Conservation (phyloP, 2,797 vertebrate genomes). For the Epinephelus awoara region DNA sequence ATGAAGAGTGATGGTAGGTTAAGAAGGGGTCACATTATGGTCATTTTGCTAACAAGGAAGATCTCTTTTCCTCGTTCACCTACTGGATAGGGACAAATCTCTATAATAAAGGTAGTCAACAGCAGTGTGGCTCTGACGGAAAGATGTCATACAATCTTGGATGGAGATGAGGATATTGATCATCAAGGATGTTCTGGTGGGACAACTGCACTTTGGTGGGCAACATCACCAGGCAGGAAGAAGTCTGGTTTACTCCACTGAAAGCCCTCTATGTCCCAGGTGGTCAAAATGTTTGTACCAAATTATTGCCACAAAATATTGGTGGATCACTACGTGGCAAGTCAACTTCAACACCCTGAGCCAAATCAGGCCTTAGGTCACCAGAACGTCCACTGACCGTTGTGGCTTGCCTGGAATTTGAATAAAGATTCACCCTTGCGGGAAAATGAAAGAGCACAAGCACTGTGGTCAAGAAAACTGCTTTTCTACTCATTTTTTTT, state of each 20-base stretch:
- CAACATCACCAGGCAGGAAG: no score
- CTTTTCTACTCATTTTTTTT: no score
- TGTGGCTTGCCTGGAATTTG: not conserved
- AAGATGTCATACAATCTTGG: no score
- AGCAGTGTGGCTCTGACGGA: not conserved
- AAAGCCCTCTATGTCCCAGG: not conserved
- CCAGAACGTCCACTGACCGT: not conserved
- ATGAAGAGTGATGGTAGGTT: no score
- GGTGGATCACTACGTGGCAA: not conserved
- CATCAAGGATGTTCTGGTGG: not conserved
- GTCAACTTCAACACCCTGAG: not conserved
- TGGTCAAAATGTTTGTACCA: no score
- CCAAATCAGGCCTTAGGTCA: not conserved
- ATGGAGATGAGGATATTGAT: not conserved
- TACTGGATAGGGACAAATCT: not conserved
- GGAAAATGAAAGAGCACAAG: not conserved
- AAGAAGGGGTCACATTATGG: no score
- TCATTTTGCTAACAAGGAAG: no score
- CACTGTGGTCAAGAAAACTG: not conserved
- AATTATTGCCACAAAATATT: no score
- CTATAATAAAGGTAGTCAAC: not conserved
- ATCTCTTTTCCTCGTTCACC: no score
- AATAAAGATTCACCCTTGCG: not conserved
- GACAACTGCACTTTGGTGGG: no score
- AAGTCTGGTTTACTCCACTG: not conserved